Percentiles rank a stretch among this genome's conserved stretches.
These are phyloP conservation scores for Drosophila malerkotliana DNA, from an alignment of 1,140 invertebrate genomes.

Conservation along the genomic window DNA sequence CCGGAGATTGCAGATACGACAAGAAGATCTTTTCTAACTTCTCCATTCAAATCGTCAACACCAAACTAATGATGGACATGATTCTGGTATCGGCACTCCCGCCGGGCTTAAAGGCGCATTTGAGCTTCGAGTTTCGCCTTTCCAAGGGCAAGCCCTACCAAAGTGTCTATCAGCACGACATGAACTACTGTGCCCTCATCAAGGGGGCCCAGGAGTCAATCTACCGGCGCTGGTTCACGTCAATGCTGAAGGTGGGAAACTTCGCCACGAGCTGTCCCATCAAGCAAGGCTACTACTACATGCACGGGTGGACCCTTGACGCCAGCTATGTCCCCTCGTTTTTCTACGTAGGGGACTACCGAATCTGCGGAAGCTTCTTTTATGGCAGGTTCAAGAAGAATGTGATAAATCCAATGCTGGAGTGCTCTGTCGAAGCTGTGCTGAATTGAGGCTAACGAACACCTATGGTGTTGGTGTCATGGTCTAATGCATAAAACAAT, in stretches of 20 bases:
- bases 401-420: constrained; percentile 28
- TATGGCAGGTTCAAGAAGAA: constrained; percentile 52
- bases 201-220: constrained; percentile 50
- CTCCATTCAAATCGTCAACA: constrained; percentile 40
- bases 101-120: constrained; percentile 48
- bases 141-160: constrained; percentile 62
- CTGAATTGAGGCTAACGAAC: constrained; percentile 4
- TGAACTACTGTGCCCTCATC: constrained; percentile 67
- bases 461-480: not conserved
- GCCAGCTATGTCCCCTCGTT: constrained; percentile 56
- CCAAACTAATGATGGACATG: constrained; percentile 53
- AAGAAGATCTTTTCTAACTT: constrained; percentile 60
- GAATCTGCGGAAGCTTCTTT: constrained; percentile 44
- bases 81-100: constrained; percentile 27
- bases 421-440: constrained; percentile 54
- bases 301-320: constrained; percentile 57
- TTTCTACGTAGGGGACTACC: constrained; percentile 72
- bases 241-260: constrained; percentile 59
- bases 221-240: constrained; percentile 62
- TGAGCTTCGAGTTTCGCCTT: constrained; percentile 65
- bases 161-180: constrained; percentile 61
- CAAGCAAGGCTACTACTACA: constrained; percentile 54
- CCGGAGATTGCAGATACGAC: constrained; percentile 49
- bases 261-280: constrained; percentile 69
- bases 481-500: constrained; percentile 19